These are phyloP conservation scores for Promerops cafer DNA, from an alignment of 2,113 vertebrate genomes.

Conservation along the genomic window DNA sequence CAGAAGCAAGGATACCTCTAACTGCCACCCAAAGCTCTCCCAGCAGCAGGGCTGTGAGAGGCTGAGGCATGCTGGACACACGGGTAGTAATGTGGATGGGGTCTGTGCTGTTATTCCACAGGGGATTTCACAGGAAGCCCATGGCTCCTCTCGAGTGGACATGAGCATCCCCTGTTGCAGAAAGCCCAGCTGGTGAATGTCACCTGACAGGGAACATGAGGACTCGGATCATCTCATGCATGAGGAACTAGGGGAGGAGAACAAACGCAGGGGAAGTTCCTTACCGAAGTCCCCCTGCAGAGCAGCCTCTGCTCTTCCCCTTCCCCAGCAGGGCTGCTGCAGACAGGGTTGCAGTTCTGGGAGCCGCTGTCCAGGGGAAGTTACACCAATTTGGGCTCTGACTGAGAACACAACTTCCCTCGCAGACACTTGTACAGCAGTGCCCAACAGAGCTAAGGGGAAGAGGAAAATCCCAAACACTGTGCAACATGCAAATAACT, in stretches of 20 bases:
- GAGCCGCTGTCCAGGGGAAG: neutral
- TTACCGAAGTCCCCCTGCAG: neutral
- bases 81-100: neutral
- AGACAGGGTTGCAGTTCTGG: neutral
- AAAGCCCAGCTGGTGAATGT: neutral
- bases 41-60: rapidly evolving
- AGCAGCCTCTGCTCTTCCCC: neutral
- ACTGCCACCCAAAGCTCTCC: neutral
- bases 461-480: neutral
- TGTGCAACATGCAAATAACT: neutral
- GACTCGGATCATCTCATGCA: neutral
- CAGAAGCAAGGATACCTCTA: neutral
- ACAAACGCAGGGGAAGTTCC: neutral
- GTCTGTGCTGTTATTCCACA: neutral
- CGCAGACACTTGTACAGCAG: neutral
- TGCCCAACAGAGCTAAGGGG: neutral
- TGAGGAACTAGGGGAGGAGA: neutral
- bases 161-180: neutral
- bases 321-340: neutral
- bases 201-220: neutral
- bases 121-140: neutral
- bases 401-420: neutral
- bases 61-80: rapidly evolving
- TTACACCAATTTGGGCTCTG: neutral
- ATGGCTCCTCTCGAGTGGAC: neutral